Evolutionary conservation across 1,140 invertebrate genomes (phyloP).

Genomic region (Drosophila kikkawai): DNA sequence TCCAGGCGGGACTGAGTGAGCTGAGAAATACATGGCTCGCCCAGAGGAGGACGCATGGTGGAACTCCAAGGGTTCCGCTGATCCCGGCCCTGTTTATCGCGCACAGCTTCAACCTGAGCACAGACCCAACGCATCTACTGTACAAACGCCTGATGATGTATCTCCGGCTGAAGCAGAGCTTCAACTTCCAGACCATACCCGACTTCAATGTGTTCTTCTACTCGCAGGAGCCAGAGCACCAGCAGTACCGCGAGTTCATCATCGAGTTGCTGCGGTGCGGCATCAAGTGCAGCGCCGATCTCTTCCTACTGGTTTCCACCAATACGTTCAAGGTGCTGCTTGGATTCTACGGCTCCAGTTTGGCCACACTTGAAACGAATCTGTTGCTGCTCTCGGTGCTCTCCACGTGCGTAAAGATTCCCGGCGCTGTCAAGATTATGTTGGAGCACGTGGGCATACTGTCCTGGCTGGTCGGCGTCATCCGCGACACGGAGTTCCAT

Average conservation of each 20-base stretch:
- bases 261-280: constrained; percentile 88
- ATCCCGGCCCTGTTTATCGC: constrained; percentile 89
- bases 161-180: constrained; percentile 88
- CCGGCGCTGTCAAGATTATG: constrained; percentile 87
- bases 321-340: constrained; percentile 88
- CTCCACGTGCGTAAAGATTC: constrained; percentile 87
- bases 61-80: constrained; percentile 86
- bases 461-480: constrained; percentile 86
- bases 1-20: constrained; percentile 85
- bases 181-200: constrained; percentile 89
- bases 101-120: constrained; percentile 87
- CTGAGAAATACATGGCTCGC: constrained; percentile 72
- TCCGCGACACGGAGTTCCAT: constrained; percentile 75
- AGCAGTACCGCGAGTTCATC: constrained; percentile 88
- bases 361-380: constrained; percentile 58
- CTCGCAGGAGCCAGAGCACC: constrained; percentile 87
- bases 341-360: constrained; percentile 85
- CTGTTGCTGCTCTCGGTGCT: constrained; percentile 88
- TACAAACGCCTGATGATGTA: constrained; percentile 88
- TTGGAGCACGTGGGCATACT: constrained; percentile 88
- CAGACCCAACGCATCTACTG: constrained; percentile 87
- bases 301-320: constrained; percentile 87
- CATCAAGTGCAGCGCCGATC: constrained; percentile 87
- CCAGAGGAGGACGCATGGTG: constrained; percentile 72
- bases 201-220: constrained; percentile 90